A percentile compares a stretch with the other conserved stretches of the same genome.
phyloP scores from a whole-genome alignment of 2,888 invertebrate genomes.

The Euclidia mi region DNA sequence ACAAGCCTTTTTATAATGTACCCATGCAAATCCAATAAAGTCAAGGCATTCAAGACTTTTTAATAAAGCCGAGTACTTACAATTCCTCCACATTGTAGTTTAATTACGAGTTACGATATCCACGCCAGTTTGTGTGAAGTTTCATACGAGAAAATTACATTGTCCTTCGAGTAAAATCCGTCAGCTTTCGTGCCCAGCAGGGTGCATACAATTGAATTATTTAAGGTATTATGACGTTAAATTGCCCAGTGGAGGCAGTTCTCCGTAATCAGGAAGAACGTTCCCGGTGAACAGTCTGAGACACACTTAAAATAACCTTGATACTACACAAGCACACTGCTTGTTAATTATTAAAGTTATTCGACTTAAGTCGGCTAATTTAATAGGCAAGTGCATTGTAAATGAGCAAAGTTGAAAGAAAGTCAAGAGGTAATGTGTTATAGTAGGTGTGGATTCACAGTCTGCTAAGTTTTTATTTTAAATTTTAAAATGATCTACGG shows the following conservation, averaged over 20 bases:
- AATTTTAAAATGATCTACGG: too few relatives aligned
- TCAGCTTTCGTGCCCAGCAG: slow-evolving; percentile 63
- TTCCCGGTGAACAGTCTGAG: slow-evolving; percentile 42
- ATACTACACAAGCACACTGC: slow-evolving; percentile 14
- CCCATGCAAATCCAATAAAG: neutral
- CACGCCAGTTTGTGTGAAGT: slow-evolving; percentile 48
- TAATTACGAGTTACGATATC: slow-evolving; percentile 43
- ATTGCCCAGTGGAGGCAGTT: slow-evolving; percentile 63
- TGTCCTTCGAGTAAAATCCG: slow-evolving; percentile 62
- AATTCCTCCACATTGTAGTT: slow-evolving; percentile 30
- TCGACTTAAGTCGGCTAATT: slow-evolving; percentile 17
- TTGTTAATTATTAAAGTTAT: slow-evolving; percentile 26
- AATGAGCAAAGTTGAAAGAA: slow-evolving; percentile 1
- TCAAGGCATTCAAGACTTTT: slow-evolving; percentile 1
- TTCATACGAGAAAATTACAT: slow-evolving; percentile 55
- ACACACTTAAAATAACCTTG: slow-evolving; percentile 30
- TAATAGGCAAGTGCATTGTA: slow-evolving; percentile 6
- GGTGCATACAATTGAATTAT: slow-evolving; percentile 72
- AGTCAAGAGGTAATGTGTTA: neutral
- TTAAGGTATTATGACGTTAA: slow-evolving; percentile 71
- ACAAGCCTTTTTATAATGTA: neutral
- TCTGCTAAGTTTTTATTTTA: too few relatives aligned
- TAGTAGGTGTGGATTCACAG: too few relatives aligned
- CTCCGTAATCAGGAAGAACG: slow-evolving; percentile 57
- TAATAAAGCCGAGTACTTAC: slow-evolving; percentile 16